A percentile compares a stretch with the other conserved stretches of the same genome.
These are phyloP conservation scores for Epicampocera succincta DNA, from an alignment of 2,888 invertebrate species.

Conservation along the genomic window DNA sequence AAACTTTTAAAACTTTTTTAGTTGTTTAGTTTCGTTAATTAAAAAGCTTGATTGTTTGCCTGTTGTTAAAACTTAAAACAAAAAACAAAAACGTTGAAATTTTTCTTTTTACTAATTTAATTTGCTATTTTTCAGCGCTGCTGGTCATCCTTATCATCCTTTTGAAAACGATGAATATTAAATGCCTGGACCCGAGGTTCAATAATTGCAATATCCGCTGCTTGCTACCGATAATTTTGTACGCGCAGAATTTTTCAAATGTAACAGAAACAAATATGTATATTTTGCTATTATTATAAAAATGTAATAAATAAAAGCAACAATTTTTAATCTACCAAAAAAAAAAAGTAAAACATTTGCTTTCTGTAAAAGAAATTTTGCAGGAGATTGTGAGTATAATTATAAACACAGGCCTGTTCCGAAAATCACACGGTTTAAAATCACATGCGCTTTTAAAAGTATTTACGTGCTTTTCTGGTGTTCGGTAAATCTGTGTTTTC, in stretches of 20 bases:
- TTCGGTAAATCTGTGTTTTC: too few relatives aligned
- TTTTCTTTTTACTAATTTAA: background rate
- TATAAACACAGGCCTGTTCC: too few relatives aligned
- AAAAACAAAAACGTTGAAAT: background rate
- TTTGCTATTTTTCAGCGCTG: slow-evolving; percentile 81
- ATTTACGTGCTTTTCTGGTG: too few relatives aligned
- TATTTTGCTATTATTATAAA: too few relatives aligned
- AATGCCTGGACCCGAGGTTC: slow-evolving; percentile 61
- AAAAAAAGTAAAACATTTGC: too few relatives aligned
- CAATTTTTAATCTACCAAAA: too few relatives aligned
- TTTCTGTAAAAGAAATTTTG: too few relatives aligned
- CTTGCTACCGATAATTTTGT: background rate
- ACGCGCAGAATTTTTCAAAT: slow-evolving; percentile 29
- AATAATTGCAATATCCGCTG: slow-evolving; percentile 4
- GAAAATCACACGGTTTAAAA: too few relatives aligned
- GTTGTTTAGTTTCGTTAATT: background rate
- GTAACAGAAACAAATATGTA: background rate
- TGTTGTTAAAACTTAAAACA: background rate
- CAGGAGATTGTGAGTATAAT: too few relatives aligned
- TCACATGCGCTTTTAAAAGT: too few relatives aligned
- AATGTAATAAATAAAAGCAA: too few relatives aligned
- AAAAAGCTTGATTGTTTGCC: slow-evolving; percentile 17
- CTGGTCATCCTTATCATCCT: slow-evolving; percentile 85
- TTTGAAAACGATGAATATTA: slow-evolving; percentile 85
- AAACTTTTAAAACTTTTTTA: background rate